Conservation (phyloP, 2,888 invertebrate species). For the Scaeva pyrastri region DNA sequence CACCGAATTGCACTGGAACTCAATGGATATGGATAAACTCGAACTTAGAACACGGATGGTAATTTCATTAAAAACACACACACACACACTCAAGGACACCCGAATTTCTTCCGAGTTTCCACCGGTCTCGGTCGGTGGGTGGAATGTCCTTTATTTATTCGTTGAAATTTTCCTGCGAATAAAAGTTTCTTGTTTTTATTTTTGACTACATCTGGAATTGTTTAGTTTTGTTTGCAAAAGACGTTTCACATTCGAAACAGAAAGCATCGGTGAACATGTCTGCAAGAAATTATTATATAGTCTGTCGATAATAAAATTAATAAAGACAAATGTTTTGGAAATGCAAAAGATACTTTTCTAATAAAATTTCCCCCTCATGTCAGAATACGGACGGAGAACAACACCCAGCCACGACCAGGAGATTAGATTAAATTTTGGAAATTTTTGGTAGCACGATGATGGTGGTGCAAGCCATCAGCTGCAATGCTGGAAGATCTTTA, state of each 20-base stretch:
- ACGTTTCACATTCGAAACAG: slow-evolving; percentile 38
- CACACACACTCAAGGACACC: neutral
- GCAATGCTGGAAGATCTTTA: neutral
- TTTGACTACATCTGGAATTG: slow-evolving; percentile 14
- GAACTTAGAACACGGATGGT: slow-evolving; percentile 9
- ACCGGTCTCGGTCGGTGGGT: neutral
- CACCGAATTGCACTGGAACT: neutral
- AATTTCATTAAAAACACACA: slow-evolving; percentile 32
- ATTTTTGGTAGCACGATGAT: slow-evolving; percentile 4
- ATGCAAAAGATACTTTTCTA: slow-evolving; percentile 30
- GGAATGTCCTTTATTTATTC: slow-evolving; percentile 9
- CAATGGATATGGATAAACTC: neutral
- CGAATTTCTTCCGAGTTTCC: neutral
- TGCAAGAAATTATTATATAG: slow-evolving; percentile 37
- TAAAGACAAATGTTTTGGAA: slow-evolving; percentile 46
- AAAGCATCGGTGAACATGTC: neutral
- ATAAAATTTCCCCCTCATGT: slow-evolving; percentile 16
- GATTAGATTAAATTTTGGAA: slow-evolving; percentile 33
- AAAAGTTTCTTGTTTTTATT: slow-evolving; percentile 24
- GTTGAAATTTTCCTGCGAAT: neutral
- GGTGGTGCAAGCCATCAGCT: neutral
- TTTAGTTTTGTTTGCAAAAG: neutral
- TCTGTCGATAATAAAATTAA: slow-evolving; percentile 45
- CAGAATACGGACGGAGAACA: too few species aligned
- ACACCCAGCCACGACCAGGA: neutral